Evolutionary conservation across 2,888 invertebrate genomes (phyloP).

Genomic region (Agonopterix alstromeriana): DNA sequence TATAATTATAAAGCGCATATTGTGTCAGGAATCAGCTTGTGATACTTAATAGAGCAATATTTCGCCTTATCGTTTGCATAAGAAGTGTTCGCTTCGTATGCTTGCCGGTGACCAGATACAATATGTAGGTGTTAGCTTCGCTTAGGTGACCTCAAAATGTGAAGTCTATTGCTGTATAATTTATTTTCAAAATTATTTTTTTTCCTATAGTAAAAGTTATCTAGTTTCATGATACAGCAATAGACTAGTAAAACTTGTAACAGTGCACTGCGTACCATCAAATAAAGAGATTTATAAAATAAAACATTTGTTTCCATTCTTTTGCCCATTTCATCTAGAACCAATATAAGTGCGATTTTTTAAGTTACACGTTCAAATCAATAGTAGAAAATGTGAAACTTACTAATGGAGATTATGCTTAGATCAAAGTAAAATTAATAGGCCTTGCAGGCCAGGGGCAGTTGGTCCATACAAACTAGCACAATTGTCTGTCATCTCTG

Average conservation of each 20-base stretch:
- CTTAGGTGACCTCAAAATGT: conserved; percentile 20
- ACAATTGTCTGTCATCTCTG: too few species aligned
- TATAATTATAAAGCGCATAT: conserved; percentile 1
- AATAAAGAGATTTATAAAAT: conserved; percentile 63
- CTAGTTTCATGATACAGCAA: conserved; percentile 1
- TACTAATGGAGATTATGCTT: too few species aligned
- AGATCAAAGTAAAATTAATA: too few species aligned
- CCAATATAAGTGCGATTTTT: too few species aligned
- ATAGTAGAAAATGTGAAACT: too few species aligned
- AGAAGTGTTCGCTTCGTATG: conserved; percentile 14
- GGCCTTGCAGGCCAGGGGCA: too few species aligned
- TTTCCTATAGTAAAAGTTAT: neutral
- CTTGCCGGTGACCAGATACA: neutral
- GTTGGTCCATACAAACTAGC: too few species aligned
- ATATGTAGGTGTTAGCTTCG: conserved; percentile 21
- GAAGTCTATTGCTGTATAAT: conserved; percentile 30
- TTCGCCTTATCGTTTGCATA: conserved; percentile 20
- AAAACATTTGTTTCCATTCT: conserved; percentile 1
- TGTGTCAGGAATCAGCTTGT: neutral
- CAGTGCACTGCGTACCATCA: conserved; percentile 53
- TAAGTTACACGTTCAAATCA: too few species aligned
- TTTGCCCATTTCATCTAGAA: too few species aligned
- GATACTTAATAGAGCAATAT: conserved; percentile 14
- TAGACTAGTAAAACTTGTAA: conserved; percentile 22
- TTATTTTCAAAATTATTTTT: neutral